Conservation (phyloP, 2,113 vertebrate species). For the Electrona antarctica region DNA sequence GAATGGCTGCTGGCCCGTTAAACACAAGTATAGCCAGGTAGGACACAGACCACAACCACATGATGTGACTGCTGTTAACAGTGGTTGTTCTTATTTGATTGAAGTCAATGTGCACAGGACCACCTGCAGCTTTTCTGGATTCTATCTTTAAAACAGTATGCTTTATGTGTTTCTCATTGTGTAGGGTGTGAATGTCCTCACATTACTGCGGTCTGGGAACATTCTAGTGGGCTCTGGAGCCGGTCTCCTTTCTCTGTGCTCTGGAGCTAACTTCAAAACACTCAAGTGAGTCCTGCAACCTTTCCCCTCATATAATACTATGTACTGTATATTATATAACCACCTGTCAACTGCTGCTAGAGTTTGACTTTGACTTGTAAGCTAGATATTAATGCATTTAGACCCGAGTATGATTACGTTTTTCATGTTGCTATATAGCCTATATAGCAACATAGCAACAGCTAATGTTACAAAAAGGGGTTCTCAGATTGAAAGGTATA, state of each 20-base stretch:
- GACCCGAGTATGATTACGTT: no score
- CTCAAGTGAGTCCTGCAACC: slow-evolving; percentile 79
- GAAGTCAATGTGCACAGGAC: not conserved
- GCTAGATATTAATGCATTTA: no score
- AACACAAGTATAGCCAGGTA: slow-evolving; percentile 82
- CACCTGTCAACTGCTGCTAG: no score
- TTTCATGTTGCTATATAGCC: no score
- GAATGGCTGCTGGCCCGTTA: slow-evolving; percentile 77
- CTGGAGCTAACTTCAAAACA: slow-evolving; percentile 81
- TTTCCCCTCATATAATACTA: no score
- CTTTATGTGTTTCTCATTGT: slow-evolving; percentile 29
- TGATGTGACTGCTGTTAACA: no score
- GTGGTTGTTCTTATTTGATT: no score
- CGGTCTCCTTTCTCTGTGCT: slow-evolving; percentile 84
- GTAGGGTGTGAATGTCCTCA: slow-evolving; percentile 85
- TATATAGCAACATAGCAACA: no score
- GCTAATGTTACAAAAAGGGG: no score
- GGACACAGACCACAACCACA: slow-evolving; percentile 38
- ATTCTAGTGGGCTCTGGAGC: slow-evolving; percentile 86
- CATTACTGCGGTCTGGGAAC: slow-evolving; percentile 79
- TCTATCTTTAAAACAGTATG: not conserved
- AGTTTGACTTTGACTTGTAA: no score
- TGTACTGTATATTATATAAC: no score
- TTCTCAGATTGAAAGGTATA: no score
- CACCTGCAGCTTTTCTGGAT: not conserved